These are phyloP conservation scores for Patagioenas fasciata DNA, from an alignment of 2,113 vertebrate genomes.

Conservation along the genomic window DNA sequence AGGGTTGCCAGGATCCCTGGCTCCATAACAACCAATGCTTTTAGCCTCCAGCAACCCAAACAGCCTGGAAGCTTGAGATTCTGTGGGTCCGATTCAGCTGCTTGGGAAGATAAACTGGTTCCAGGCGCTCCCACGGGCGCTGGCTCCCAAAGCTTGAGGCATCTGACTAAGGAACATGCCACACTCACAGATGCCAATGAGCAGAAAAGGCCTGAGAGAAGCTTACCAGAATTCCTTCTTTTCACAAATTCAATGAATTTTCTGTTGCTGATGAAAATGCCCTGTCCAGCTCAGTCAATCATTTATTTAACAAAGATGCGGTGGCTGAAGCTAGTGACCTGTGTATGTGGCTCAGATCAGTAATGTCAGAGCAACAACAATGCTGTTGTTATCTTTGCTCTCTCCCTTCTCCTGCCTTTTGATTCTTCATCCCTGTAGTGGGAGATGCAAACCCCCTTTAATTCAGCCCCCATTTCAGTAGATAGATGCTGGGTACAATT, in stretches of 20 bases:
- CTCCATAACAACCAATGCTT: conserved; percentile 35
- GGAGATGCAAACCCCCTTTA: background rate
- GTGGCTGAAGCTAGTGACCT: background rate
- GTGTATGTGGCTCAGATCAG: background rate
- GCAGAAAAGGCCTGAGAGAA: background rate
- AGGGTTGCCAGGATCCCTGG: background rate
- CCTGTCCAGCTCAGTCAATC: background rate
- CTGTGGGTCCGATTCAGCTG: background rate
- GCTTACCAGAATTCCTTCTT: background rate
- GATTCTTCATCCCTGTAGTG: background rate
- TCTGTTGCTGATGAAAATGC: background rate
- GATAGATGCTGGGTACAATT: accelerated
- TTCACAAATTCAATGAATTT: background rate
- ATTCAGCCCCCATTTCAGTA: background rate
- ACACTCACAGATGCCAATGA: background rate
- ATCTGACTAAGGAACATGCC: background rate
- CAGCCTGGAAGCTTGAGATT: background rate
- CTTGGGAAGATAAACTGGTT: background rate
- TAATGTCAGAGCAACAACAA: background rate
- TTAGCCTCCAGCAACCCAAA: conserved; percentile 18
- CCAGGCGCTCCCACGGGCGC: background rate
- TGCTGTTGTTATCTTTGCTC: background rate
- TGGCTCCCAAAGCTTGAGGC: background rate
- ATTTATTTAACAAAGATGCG: background rate
- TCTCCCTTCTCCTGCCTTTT: background rate